Percentiles rank a stretch among this genome's conserved stretches.
Conservation (phyloP, 2,888 invertebrate species). For the Drosophila macrospina region DNA sequence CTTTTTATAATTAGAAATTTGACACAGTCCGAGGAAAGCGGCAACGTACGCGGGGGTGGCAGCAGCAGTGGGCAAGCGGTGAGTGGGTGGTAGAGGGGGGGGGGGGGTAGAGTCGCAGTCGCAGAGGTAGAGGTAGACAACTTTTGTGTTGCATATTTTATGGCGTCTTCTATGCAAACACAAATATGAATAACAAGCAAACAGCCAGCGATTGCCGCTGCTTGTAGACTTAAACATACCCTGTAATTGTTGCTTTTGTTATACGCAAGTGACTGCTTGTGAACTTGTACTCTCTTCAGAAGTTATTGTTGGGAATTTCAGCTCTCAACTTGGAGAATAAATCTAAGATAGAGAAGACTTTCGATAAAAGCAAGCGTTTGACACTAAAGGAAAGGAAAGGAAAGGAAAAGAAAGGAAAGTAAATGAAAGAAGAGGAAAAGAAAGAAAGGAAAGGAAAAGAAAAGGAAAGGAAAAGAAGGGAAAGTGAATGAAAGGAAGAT, state of each 20-base stretch:
- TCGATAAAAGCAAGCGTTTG: too few relatives aligned
- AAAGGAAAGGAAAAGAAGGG: too few relatives aligned
- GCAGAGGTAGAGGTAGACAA: background rate
- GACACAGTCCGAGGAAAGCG: constrained; percentile 13
- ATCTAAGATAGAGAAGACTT: too few relatives aligned
- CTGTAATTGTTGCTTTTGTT: constrained; percentile 4
- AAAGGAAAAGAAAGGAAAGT: too few relatives aligned
- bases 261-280: too few relatives aligned
- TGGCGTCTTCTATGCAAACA: constrained; percentile 14
- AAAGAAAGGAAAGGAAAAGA: too few relatives aligned
- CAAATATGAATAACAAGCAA: background rate
- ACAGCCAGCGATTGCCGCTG: background rate
- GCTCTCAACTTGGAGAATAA: too few relatives aligned
- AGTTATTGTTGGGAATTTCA: background rate
- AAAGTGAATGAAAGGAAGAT: too few relatives aligned
- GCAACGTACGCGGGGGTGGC: background rate
- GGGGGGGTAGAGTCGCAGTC: too few relatives aligned
- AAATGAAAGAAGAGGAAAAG: too few relatives aligned
- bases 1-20: constrained; percentile 59
- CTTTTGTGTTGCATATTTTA: constrained; percentile 30
- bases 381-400: too few relatives aligned
- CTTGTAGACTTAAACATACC: background rate
- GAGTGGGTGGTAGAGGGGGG: background rate
- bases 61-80: too few relatives aligned
- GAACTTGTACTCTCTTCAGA: background rate